phyloP scores from a whole-genome alignment of 2,888 invertebrate genomes.

The Craniophora ligustri region DNA sequence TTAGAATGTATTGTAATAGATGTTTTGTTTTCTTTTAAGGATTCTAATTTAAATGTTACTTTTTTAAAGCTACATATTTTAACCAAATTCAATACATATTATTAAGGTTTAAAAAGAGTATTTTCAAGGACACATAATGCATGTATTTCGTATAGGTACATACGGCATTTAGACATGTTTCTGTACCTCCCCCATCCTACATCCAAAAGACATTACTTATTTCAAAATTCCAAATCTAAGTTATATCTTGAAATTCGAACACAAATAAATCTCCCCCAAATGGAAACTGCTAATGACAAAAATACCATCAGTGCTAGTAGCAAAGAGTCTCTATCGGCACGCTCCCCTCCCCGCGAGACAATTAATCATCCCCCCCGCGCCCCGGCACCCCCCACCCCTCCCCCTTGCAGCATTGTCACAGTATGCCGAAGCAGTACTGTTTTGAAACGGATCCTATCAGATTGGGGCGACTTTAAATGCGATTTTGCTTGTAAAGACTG shows the following conservation, averaged over 20 bases:
- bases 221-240: background rate
- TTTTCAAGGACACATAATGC: too few relatives aligned
- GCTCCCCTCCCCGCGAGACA: conserved; percentile 59
- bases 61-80: too few relatives aligned
- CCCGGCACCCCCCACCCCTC: conserved; percentile 49
- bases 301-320: conserved; percentile 53
- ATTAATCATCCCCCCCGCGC: conserved; percentile 78
- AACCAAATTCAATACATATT: too few relatives aligned
- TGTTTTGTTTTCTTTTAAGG: conserved; percentile 31
- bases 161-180: too few relatives aligned
- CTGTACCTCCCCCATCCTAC: background rate
- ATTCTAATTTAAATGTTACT: background rate
- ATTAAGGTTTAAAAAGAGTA: too few relatives aligned
- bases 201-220: conserved; percentile 14
- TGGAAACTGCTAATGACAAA: conserved; percentile 55
- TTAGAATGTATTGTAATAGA: conserved; percentile 44
- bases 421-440: conserved; percentile 60
- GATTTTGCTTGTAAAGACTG: conserved; percentile 9
- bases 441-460: conserved; percentile 50
- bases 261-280: conserved; percentile 47
- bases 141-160: too few relatives aligned
- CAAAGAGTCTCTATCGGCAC: conserved; percentile 58
- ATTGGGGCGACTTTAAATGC: conserved; percentile 49
- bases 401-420: conserved; percentile 59
- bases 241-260: conserved; percentile 23